Evolutionary conservation across 2,113 vertebrate genomes (phyloP).

Genomic region (Eclectus roratus): DNA sequence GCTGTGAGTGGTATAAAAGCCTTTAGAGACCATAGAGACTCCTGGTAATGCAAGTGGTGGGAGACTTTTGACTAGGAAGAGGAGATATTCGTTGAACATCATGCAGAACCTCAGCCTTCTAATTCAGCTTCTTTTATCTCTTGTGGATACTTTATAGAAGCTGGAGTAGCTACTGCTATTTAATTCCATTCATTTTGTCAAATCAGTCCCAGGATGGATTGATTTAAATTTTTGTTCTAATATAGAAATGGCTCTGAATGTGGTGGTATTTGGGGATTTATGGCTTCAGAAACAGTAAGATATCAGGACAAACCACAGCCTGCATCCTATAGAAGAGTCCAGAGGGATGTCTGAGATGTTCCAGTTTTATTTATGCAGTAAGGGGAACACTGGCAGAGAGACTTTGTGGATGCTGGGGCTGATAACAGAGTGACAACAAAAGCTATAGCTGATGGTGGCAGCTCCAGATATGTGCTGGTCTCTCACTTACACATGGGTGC

Average conservation of each 20-base stretch:
- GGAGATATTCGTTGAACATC: neutral
- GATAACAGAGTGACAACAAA: neutral
- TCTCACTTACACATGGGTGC: neutral
- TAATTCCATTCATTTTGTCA: neutral
- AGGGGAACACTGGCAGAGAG: neutral
- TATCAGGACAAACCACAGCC: neutral
- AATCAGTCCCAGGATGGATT: neutral
- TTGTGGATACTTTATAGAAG: neutral
- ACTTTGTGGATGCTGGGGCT: neutral
- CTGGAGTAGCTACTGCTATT: neutral
- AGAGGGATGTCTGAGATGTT: neutral
- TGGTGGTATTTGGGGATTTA: neutral
- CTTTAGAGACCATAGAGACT: neutral
- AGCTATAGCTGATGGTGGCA: neutral
- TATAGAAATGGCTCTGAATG: accelerated
- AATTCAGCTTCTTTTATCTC: neutral
- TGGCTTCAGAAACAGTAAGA: neutral
- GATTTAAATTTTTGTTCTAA: neutral
- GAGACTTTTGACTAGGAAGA: neutral
- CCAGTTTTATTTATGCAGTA: neutral
- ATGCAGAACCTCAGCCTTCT: neutral
- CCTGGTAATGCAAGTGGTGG: no score
- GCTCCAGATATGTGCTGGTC: neutral
- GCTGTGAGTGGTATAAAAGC: accelerated
- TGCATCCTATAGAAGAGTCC: neutral